Base-by-base conservation (phyloP, 2,888 invertebrate genomes). In the Diloba caeruleocephala region DNA sequence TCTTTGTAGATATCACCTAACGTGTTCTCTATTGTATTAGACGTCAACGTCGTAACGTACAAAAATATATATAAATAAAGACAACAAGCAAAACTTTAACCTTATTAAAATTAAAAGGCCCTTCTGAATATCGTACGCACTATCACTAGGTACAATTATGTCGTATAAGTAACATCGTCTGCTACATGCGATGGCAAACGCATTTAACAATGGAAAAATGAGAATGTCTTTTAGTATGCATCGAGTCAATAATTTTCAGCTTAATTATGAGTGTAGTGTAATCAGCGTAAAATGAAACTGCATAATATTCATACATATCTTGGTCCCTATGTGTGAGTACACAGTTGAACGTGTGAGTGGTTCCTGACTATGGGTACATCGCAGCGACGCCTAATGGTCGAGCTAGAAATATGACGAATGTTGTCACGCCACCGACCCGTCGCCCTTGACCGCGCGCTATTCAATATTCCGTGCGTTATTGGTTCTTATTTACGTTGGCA, bases 1-100 rank as follows among this genome's bases (percentile, higher is more conserved):
- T 89, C 87, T 85, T 87, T 90, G 89, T 89, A 89, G 87, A 89
- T 92, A 92, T 91, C 91, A 91, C 92, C 88, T 90, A 89, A 87
- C 81, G 89, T 82, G 88, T 83, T 83, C 45, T 81, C 83, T 88
- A 85, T 89, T 87, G 87, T 82, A 81, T 81, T 80, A 82, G 84
- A 85, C 87, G 78, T 79, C 81, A 78, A 82, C 83, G 78, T 78
- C 84, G 76, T 73, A 84, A 86, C 85, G 78, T 89, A 91, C 88
- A 87, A 90, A 89, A 86, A 90, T 87, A 79, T 77, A 79, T 73
- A 87, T 88, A 90, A 89, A 90, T 86, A 88, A 90, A 90, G 81
- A 90, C 86, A 90, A 91, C 88, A 89, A 91, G 90, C 91, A 81
- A 89, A 85, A 84, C 81, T 77, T 85, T 81, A 84, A 85, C 80